Conservation (phyloP, 2,888 invertebrate genomes). For the Leptarthrus brevirostris region DNA sequence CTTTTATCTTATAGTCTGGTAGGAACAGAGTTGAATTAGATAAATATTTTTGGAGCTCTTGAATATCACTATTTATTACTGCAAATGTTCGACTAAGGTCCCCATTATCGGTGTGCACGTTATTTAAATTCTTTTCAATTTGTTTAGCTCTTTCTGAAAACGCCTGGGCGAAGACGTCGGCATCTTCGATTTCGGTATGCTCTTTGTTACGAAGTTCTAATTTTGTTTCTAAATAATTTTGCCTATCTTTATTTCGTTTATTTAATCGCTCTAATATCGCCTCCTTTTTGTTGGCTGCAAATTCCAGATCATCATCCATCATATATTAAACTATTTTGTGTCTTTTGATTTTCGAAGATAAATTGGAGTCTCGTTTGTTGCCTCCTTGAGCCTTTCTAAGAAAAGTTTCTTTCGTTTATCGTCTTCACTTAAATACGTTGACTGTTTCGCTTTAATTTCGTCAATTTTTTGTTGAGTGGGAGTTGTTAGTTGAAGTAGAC, state of each 20-base stretch:
- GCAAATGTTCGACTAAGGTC: slow-evolving; percentile 73
- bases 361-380: slow-evolving; percentile 57
- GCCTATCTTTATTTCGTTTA: slow-evolving; percentile 65
- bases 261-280: slow-evolving; percentile 63
- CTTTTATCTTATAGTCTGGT: slow-evolving; percentile 83
- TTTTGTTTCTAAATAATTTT: slow-evolving; percentile 63
- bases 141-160: slow-evolving; percentile 76
- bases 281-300: slow-evolving; percentile 59
- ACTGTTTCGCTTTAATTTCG: slow-evolving; percentile 59
- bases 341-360: slow-evolving; percentile 56
- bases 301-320: slow-evolving; percentile 51
- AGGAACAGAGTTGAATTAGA: slow-evolving; percentile 84
- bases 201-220: slow-evolving; percentile 63
- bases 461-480: slow-evolving; percentile 68
- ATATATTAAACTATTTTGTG: slow-evolving; percentile 23
- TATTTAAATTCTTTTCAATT: slow-evolving; percentile 73
- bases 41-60: slow-evolving; percentile 81
- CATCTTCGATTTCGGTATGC: slow-evolving; percentile 62
- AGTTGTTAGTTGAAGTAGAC: slow-evolving; percentile 70
- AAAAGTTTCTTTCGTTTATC: slow-evolving; percentile 62
- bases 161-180: slow-evolving; percentile 77
- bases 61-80: slow-evolving; percentile 77
- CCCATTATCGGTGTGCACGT: slow-evolving; percentile 67
- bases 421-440: slow-evolving; percentile 55
- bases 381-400: slow-evolving; percentile 61